Evolutionary conservation across 1,140 invertebrate species (phyloP), one percentile per base, ranked within the genome.

Genomic region (Euschistus heros): DNA sequence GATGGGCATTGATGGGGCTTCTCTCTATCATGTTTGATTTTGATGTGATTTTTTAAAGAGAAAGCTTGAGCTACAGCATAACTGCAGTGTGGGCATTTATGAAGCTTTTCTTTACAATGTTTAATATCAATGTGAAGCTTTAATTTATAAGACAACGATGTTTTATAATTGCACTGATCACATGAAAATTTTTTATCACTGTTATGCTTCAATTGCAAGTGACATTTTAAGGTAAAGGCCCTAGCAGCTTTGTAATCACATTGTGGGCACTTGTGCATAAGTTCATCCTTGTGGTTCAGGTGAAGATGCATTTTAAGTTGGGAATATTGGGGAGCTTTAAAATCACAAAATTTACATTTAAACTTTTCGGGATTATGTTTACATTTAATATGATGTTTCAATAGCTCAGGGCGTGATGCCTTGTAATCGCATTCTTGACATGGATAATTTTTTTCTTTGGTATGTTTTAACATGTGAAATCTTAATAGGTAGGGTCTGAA

Each of bases 401-500:
- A 37, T 1, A 37, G 33, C 33, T 37, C 33, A 13, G 10, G 33
- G 8, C 33, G 33, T 6, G 33, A 37, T n/a, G 59, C 27, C 6
- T 26, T 61, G 33, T 61, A 61, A 18, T 18, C 17, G 14, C 59
- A 61, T 4, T 61, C 15, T n/a, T 26, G 2, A 30, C 59, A 61
- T 14, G 59, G n/a, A 26, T 37, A 42, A n/a, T 26, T n/a, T 22
- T 20, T 42, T 37, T 37, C 27, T 61, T 42, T 22, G 8, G 59
- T 37, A 42, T 61, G 59, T 22, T 61, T 61, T 24, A 57, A 24
- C 15, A 61, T 1, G 30, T 61, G 59, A 17, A 42, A 33, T 61
- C 33, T 61, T 18, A 61, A 30, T 0, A 33, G 15, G 15, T 30
- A 7, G 17, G 33, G n/a, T 26, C 18, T 33, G n/a, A 22, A 17